Base-by-base conservation (phyloP, 2,113 vertebrate genomes). In the Semicossyphus pulcher region DNA sequence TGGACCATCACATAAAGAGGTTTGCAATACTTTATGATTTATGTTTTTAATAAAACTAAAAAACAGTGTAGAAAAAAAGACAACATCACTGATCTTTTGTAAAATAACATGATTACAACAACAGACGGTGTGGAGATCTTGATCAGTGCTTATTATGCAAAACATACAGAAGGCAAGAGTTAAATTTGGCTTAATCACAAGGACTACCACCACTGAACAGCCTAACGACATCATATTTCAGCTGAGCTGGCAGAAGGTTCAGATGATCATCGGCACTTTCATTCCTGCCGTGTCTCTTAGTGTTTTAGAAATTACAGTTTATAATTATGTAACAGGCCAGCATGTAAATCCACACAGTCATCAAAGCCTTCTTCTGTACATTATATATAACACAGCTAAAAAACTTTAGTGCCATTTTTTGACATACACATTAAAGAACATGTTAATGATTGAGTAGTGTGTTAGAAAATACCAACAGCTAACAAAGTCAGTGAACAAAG, bases 21-120 rank as follows among this genome's bases (percentile, higher is more conserved):
- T 3, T 52, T 7, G 21, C 5, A 32, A 65, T 12, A 52, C 3
- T 36, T n/a, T 54, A 20, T 51, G 20, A 61, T 65, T 71, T 58
- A 45, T 62, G 12, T 71, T 84, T 86, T 85, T 84, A 73, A 86
- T 52, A 34, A 79, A 80, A 77, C n/a, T 78, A 72, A 71, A 61
- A 64, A 54, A 60, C 29, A 67, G 44, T 52, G 48, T 70, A 49
- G 26, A 78, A 76, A 87, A 80, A 57, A 25, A 74, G 1, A 51
- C 14, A 47, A 28, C 15, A 39, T 61, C 14, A 32, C 25, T 49
- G 66, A 71, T 32, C 5, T 62, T 1, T 37, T 48, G 12, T 21
- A 73, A 21, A 76, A 60, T 29, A 42, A 63, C 31, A 54, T 8
- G 6, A 29, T 49, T 2, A 18, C 36, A 16, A 42, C 14, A 63